These are phyloP conservation scores for Stenichneumon culpator DNA, from an alignment of 2,888 invertebrate species.

Conservation along the genomic window DNA sequence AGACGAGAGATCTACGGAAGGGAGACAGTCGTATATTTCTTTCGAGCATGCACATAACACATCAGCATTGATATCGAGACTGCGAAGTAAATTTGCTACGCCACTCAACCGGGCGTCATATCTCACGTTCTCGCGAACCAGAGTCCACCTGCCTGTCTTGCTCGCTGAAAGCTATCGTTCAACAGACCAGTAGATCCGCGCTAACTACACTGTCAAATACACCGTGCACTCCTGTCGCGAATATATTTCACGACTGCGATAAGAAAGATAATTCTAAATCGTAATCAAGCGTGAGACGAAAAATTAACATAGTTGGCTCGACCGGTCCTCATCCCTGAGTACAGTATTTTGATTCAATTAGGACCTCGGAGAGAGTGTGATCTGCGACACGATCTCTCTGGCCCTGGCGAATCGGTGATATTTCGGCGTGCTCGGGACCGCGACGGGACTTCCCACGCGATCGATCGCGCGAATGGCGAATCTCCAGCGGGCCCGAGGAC, in stretches of 20 bases:
- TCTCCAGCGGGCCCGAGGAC: neutral
- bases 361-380: constrained; percentile 27
- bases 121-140: constrained; percentile 37
- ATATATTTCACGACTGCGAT: neutral
- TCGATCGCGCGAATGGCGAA: constrained; percentile 41
- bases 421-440: constrained; percentile 15
- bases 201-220: constrained; percentile 54
- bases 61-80: constrained; percentile 10
- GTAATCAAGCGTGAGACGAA: constrained; percentile 57
- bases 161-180: constrained; percentile 65
- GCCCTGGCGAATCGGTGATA: neutral
- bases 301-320: constrained; percentile 62
- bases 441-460: constrained; percentile 55
- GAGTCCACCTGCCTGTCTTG: constrained; percentile 57
- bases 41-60: neutral
- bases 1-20: constrained; percentile 3
- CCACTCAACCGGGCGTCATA: constrained; percentile 60
- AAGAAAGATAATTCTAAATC: constrained; percentile 49
- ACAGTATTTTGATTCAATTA: constrained; percentile 62
- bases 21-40: constrained; percentile 54
- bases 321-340: constrained; percentile 46
- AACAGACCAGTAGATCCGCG: constrained; percentile 34
- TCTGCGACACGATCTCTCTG: constrained; percentile 48
- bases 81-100: constrained; percentile 64
- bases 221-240: neutral